Percentiles rank a stretch among this genome's conserved stretches.
phyloP scores from a whole-genome alignment of 2,888 invertebrate genomes.

The Encarsia formosa region DNA sequence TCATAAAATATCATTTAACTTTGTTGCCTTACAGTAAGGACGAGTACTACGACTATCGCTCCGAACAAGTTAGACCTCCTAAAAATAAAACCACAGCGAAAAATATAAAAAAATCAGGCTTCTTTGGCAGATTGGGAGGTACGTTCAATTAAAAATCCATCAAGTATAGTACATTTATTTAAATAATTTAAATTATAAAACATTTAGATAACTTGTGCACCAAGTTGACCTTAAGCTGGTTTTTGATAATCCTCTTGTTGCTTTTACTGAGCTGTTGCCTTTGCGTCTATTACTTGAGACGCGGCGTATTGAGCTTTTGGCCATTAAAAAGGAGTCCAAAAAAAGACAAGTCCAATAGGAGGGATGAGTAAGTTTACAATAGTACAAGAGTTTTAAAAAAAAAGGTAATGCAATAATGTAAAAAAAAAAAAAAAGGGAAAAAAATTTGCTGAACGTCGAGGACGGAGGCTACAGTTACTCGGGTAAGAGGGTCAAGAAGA shows the following conservation, averaged over 20 bases:
- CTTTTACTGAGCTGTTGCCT: constrained; percentile 30
- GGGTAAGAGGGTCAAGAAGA: background rate
- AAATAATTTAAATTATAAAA: no score
- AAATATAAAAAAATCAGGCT: no score
- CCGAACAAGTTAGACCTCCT: no score
- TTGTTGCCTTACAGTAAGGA: no score
- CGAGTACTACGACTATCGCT: no score
- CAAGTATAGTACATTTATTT: no score
- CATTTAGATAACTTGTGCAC: constrained; percentile 14
- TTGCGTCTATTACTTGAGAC: constrained; percentile 31
- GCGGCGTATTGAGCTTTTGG: constrained; percentile 18
- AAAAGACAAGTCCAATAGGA: background rate
- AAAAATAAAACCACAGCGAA: no score
- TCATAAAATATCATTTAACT: no score
- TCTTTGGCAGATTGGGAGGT: no score
- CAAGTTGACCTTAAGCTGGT: constrained; percentile 14
- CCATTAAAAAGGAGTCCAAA: constrained; percentile 8
- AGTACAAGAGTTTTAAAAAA: background rate
- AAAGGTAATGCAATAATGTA: no score
- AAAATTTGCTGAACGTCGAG: constrained; percentile 14
- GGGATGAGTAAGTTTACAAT: background rate
- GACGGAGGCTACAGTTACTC: constrained; percentile 9
- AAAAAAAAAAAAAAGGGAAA: no score
- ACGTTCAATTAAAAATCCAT: no score
- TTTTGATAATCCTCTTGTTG: constrained; percentile 19